Conservation (phyloP, 2,888 invertebrate species). For the Galerucella calmariensis region DNA sequence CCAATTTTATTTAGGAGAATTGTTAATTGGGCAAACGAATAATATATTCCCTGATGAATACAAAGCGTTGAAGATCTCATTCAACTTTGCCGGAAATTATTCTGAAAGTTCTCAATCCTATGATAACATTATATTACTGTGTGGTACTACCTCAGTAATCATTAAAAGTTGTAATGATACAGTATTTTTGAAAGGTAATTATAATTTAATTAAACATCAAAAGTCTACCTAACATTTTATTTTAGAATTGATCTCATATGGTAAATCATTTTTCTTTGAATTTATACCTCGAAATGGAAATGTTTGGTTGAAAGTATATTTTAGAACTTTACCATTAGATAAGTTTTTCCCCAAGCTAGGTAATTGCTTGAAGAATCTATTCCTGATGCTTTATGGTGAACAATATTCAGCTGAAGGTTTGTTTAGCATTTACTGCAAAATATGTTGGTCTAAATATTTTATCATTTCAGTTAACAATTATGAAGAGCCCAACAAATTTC, state of each 20-base stretch:
- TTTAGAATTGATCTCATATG: constrained; percentile 53
- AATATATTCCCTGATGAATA: constrained; percentile 55
- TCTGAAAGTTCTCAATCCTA: constrained; percentile 12
- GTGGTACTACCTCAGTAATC: constrained; percentile 47
- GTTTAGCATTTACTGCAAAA: not conserved
- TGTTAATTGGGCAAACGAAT: constrained; percentile 54
- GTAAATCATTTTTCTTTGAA: constrained; percentile 55
- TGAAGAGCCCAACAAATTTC: constrained; percentile 17
- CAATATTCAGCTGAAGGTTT: constrained; percentile 38
- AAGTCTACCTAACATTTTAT: constrained; percentile 25
- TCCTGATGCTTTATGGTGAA: constrained; percentile 51
- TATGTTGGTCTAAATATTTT: constrained; percentile 6
- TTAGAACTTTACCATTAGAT: constrained; percentile 54
- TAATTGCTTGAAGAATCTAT: constrained; percentile 50
- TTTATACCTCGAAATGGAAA: constrained; percentile 50
- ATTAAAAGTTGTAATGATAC: constrained; percentile 49
- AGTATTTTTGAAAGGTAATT: constrained; percentile 53
- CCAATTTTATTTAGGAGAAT: constrained; percentile 51
- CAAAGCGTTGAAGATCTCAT: constrained; percentile 51
- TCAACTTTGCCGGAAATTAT: constrained; percentile 38
- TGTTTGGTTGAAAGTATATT: constrained; percentile 53
- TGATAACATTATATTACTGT: constrained; percentile 44
- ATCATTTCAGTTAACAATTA: constrained; percentile 14
- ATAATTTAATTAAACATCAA: constrained; percentile 8
- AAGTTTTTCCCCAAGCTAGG: constrained; percentile 53